Evolutionary conservation across 2,113 vertebrate species (phyloP).

Genomic region (Rhizomys pruinosus): DNA sequence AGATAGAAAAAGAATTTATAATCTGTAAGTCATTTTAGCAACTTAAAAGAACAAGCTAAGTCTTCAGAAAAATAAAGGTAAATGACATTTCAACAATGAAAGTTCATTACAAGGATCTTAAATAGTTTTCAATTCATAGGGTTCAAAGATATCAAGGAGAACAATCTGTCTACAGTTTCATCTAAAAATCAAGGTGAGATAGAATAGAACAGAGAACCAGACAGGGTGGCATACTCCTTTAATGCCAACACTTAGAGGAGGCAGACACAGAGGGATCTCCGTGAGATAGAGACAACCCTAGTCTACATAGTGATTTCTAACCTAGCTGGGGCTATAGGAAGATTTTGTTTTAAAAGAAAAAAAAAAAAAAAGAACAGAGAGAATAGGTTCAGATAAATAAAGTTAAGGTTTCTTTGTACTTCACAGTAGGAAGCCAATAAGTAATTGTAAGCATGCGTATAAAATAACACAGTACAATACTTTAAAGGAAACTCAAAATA

Average conservation of each 20-base stretch:
- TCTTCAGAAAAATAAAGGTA: neutral
- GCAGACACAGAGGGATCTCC: no score
- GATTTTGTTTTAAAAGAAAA: no score
- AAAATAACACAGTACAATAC: neutral
- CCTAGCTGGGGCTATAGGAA: no score
- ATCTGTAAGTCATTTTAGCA: neutral
- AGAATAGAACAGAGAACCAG: no score
- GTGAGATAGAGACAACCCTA: no score
- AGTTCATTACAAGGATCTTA: neutral
- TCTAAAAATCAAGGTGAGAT: neutral
- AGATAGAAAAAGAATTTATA: neutral
- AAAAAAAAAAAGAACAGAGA: neutral
- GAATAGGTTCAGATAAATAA: neutral
- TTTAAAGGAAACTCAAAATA: neutral
- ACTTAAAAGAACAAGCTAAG: neutral
- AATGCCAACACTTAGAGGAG: no score
- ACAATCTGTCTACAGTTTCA: neutral
- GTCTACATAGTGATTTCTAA: no score
- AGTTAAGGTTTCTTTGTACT: neutral
- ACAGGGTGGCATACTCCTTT: no score
- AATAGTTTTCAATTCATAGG: neutral
- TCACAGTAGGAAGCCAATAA: neutral
- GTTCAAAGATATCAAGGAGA: neutral
- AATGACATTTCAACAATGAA: neutral
- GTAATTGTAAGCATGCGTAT: neutral